A percentile compares a stretch with the other conserved stretches of the same genome.
Evolutionary conservation across 37 sponge, comb jelly and placozoan species (phyloP).

Genomic region (Dysidea cf. avara): DNA sequence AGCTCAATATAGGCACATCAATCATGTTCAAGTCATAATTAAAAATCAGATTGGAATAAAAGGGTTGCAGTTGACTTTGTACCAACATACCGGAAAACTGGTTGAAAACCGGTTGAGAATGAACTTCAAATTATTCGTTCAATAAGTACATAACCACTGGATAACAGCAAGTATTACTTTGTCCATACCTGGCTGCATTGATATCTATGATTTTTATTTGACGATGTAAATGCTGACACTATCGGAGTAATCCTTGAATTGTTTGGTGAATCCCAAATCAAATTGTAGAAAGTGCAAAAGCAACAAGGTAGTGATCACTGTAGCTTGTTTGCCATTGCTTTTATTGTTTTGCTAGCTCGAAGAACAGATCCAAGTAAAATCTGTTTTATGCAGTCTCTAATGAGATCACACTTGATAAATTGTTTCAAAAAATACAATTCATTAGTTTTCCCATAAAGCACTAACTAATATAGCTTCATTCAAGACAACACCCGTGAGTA

Average conservation of each 20-base stretch:
- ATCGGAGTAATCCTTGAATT: not conserved
- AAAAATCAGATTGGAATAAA: too few relatives aligned
- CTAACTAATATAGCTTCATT: not conserved
- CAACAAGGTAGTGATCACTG: constrained; percentile 11
- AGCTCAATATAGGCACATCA: too few relatives aligned
- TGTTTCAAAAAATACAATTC: not conserved
- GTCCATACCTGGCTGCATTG: too few relatives aligned
- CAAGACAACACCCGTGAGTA: too few relatives aligned
- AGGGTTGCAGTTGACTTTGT: too few relatives aligned
- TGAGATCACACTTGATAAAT: not conserved
- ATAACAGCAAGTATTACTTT: too few relatives aligned
- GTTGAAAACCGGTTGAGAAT: too few relatives aligned
- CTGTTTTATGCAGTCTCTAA: constrained; percentile 1
- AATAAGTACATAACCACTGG: too few relatives aligned
- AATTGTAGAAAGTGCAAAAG: constrained; percentile 4
- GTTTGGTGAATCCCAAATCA: not conserved
- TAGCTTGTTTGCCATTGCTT: constrained; percentile 17
- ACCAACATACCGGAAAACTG: too few relatives aligned
- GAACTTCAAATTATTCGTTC: too few relatives aligned
- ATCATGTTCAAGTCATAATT: too few relatives aligned
- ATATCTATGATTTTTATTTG: too few relatives aligned
- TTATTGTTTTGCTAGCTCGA: not conserved
- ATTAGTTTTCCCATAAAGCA: not conserved
- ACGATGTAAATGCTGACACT: not conserved
- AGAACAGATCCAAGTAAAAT: not conserved